Evolutionary conservation across 2,888 invertebrate genomes (phyloP), one percentile per base, ranked within the genome.

Genomic region (Busseola fusca): DNA sequence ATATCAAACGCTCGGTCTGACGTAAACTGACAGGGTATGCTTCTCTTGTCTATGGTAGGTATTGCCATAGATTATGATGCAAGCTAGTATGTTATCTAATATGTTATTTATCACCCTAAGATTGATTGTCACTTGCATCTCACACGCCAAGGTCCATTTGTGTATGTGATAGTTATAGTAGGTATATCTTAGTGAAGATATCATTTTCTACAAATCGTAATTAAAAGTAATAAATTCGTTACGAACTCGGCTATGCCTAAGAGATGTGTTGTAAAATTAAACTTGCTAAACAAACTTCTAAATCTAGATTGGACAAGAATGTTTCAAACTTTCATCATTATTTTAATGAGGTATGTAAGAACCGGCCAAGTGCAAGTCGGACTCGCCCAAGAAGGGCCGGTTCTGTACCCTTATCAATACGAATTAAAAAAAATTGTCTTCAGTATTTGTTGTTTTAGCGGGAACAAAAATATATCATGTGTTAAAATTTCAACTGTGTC

Each of bases 1-100:
- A 75, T 80, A 78, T 78, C 52, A 67, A 66, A 52, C 34, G 45
- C 45, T 4, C 9, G 21, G 40, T 58, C 60, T 63, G 64, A 66
- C 66, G 70, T 54, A 74, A 58, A 37, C 25, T 67, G 70, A 57
- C 80, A 71, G 69, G 50, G 40, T 48, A 60, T 74, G 50, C 69
- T 34, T 40, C 52, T 73, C 40, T 68, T 64, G 59, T 30, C 58
- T 69, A 65, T 79, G 48, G 45, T 45, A 27, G 37, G 74, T 34
- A 65, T 25, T 30, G 54, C n/a, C 52, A 52, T 42, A 14, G 56
- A 72, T 18, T 54, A 62, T 50, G 40, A 14, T 45, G 16, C 9
- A 30, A 3, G 16, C 27, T 3, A 7, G 37, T 18, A 12, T 21
- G 7, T 21, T 25, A 34, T 34, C 34, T 0, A 3, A 34, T 34